Percentiles rank a stretch among this genome's conserved stretches.
Conservation (phyloP, 1,140 invertebrate species). For the Sycobia sp. region DNA sequence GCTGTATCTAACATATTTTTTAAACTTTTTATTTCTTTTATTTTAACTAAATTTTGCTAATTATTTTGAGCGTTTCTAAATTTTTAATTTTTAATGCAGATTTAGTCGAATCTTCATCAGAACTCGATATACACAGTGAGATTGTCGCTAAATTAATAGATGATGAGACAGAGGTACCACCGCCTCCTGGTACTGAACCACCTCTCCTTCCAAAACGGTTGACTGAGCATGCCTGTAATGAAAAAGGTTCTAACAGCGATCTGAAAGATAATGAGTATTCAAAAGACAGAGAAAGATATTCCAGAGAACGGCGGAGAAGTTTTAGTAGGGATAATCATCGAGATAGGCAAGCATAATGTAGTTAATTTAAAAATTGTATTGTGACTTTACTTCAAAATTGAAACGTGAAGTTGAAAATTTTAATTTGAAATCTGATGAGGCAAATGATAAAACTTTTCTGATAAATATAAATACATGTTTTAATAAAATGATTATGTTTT, state of each 20-base stretch:
- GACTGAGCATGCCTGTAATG: constrained; percentile 25
- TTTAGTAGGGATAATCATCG: constrained; percentile 57
- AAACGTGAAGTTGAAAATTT: too few species aligned
- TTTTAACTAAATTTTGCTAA: too few species aligned
- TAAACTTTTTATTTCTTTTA: too few species aligned
- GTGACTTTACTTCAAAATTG: too few species aligned
- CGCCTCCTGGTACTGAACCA: constrained; percentile 59
- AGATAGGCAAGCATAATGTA: constrained; percentile 52
- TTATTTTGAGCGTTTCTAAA: too few species aligned
- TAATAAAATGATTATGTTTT: too few species aligned
- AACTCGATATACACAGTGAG: constrained; percentile 47
- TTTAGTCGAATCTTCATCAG: constrained; percentile 45
- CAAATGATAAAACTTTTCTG: neutral
- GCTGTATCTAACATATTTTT: too few species aligned
- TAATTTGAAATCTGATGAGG: too few species aligned
- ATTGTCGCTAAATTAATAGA: constrained; percentile 46
- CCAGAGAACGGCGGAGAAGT: constrained; percentile 53
- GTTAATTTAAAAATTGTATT: too few species aligned
- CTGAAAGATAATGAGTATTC: constrained; percentile 32
- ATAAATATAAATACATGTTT: neutral
- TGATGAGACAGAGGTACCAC: constrained; percentile 57
- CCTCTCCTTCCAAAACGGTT: constrained; percentile 51
- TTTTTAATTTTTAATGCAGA: too few species aligned
- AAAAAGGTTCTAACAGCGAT: constrained; percentile 19
- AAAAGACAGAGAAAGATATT: constrained; percentile 48